Base-by-base conservation (phyloP, 92 coral and sea anemone genomes). In the Pocillopora meandrina region DNA sequence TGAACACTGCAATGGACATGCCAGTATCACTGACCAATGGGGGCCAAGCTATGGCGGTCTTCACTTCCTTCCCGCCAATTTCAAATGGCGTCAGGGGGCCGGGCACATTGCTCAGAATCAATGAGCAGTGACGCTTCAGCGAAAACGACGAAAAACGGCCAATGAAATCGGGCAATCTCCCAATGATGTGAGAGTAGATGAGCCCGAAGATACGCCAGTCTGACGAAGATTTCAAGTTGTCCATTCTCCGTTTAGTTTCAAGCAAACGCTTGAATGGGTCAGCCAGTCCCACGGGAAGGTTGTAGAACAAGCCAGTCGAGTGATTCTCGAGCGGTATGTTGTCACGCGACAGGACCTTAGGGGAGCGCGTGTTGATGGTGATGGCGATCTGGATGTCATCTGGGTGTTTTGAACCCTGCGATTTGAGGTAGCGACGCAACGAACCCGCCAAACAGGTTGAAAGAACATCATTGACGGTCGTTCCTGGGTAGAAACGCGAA, bases 171-270 rank as follows among this genome's bases (percentile, higher is more conserved):
- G 99, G 99, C 12, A 96, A 78, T n/a, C 90, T 93, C 16, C 96
- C 99, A 16, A 96, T 89, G 56, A 94, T 80, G 49, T 96, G 90
- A 56, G 91, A 84, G 82, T 88, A 96, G 17, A 94, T 59, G 74
- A 89, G 94, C 0, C 95, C 99, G 62, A 96, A 96, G 83, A 96
- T 76, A 56, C 90, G 81, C 93, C 95, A 94, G 77, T 94, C 95
- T 13, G 96, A 84, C 6, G 99, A 96, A 69, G 96, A 65, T 75
- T 96, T 96, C 79, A 96, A 70, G 86, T 85, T 84, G 79, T 96
- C 99, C 98, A 96, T 96, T 52, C 99, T 93, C 52, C 92, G 91
- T 67, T 96, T 96, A 61, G 99, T 92, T 82, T 92, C 98, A 82
- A 68, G 66, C 35, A 96, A 81, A 63, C 99, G 99, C 65, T 93